Evolutionary conservation across 1,140 invertebrate genomes (phyloP).

Genomic region (Bombus pascuorum): DNA sequence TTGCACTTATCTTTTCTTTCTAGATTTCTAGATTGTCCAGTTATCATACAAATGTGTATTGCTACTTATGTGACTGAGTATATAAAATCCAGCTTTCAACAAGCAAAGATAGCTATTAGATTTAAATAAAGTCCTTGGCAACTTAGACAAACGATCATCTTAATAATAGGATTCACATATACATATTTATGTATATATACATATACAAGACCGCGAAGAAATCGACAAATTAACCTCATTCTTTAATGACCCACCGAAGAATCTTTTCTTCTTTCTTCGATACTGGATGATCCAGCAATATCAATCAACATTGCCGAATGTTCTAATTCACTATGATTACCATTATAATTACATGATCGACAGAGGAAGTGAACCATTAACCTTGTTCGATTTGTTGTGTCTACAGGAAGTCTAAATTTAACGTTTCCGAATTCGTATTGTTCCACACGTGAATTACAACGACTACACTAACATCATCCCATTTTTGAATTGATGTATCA

Average conservation of each 20-base stretch:
- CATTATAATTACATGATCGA: constrained; percentile 38
- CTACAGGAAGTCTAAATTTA: constrained; percentile 61
- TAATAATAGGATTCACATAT: background rate
- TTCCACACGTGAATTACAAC: constrained; percentile 6
- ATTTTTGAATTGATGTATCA: background rate
- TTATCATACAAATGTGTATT: background rate
- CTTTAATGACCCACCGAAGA: background rate
- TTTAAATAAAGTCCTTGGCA: background rate
- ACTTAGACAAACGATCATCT: background rate
- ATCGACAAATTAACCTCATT: background rate
- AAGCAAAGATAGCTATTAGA: background rate
- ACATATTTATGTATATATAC: background rate
- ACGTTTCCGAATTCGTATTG: constrained; percentile 55
- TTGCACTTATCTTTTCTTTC: background rate
- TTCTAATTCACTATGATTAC: constrained; percentile 30
- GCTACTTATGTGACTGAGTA: background rate
- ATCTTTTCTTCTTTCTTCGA: background rate
- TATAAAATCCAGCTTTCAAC: background rate
- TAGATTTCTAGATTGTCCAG: background rate
- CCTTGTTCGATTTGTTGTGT: constrained; percentile 56
- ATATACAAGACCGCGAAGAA: background rate
- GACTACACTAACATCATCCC: background rate
- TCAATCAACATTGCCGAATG: background rate
- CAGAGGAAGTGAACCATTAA: constrained; percentile 64
- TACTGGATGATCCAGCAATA: background rate